Evolutionary conservation across 2,113 vertebrate genomes (phyloP).

Genomic region (Lutjanus erythropterus): DNA sequence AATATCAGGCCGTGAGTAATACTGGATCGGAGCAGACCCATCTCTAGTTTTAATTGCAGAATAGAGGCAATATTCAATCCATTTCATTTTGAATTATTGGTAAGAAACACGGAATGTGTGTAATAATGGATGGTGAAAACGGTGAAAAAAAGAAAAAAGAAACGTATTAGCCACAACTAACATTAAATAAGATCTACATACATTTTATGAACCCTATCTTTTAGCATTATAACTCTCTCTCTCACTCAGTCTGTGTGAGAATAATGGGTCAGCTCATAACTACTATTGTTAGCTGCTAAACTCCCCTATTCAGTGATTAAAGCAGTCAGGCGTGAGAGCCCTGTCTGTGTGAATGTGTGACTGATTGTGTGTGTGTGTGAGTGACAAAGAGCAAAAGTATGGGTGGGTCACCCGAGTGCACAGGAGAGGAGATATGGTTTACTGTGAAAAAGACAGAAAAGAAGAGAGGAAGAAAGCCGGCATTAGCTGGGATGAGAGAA

Average conservation of each 20-base stretch:
- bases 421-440: conserved; percentile 49
- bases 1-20: too few species aligned
- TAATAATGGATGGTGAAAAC: background rate
- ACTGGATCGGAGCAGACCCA: too few species aligned
- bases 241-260: conserved; percentile 30
- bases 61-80: background rate
- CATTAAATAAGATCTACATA: background rate
- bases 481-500: conserved; percentile 2
- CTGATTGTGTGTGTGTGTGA: conserved; percentile 8
- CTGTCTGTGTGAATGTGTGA: conserved; percentile 56
- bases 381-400: conserved; percentile 38
- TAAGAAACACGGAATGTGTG: background rate
- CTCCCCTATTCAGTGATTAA: conserved; percentile 78
- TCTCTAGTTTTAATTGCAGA: too few species aligned
- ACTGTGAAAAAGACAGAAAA: background rate
- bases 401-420: conserved; percentile 58
- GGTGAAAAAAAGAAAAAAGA: background rate
- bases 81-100: background rate
- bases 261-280: conserved; percentile 75
- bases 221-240: background rate
- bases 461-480: background rate
- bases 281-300: conserved; percentile 75
- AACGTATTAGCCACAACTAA: background rate
- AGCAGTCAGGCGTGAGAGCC: conserved; percentile 69
- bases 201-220: conserved; percentile 1